Base-by-base conservation (phyloP, 2,797 vertebrate genomes). In the Tenualosa thibaudeaui region DNA sequence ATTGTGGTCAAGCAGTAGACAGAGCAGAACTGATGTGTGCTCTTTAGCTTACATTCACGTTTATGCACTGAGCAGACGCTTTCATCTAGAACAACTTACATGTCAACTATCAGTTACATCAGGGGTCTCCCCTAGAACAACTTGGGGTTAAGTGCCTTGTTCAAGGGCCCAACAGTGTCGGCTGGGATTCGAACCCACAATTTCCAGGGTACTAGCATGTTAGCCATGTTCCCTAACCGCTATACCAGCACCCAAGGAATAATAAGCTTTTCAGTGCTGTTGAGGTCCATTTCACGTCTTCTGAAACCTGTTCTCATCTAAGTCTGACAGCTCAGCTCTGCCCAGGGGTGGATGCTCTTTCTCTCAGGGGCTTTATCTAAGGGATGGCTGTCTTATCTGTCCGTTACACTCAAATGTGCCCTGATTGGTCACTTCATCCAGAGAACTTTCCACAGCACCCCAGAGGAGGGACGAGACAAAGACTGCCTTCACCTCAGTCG, bases 391-490 rank as follows among this genome's bases (percentile, higher is more conserved):
- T 46, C 81, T 68, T 88, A 90, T 89, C 88, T 83, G 91, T 85
- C 88, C 91, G 90, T 90, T 91, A 92, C 88, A 88, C 86, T 86
- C 89, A 84, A 90, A 91, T 92, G 92, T 90, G 90, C 0, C 26
- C n/a, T 89, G 89, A 92, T 92, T 90, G 89, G 90, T 88, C 68
- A 89, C 90, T 89, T 93, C 90, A 88, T 91, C 91, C 94, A 91
- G 93, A 93, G 93, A 91, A 92, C 90, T 89, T 89, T 91, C 89
- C 90, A 88, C 65, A 88, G 89, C 89, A 88, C 84, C 88, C 86
- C 75, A 83, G 78, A 58, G 85, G 0, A 37, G 60, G 84, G 68
- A 86, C 86, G 60, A 88, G 88, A 90, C 91, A 75, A 43, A 40
- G 17, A 43, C 15, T 17, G 68, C 31, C 68, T 75, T 82, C 50